Evolutionary conservation across 2,888 invertebrate genomes (phyloP), one percentile per base, ranked within the genome.

Genomic region (Conchocele bisecta): DNA sequence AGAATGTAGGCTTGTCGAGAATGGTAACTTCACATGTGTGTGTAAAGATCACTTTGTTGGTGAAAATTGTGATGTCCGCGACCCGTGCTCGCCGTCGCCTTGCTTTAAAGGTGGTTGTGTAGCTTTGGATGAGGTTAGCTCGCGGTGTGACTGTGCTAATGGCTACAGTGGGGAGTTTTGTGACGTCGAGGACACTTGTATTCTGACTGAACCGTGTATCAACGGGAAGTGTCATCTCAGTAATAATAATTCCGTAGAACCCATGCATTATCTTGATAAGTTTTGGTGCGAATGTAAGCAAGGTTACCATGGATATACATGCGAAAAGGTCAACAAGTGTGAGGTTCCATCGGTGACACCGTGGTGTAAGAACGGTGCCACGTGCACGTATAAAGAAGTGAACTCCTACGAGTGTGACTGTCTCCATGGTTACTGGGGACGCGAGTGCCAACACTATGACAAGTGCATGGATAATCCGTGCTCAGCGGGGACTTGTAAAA

Each of bases 361-460:
- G 22, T n/a, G n/a, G n/a, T 89, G 88, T 63, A 60, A 71, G 56
- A 87, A 88, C 61, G 77, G 83, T 57, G 84, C 75, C 6, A 83
- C 83, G 0, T 89, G 89, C 58, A 15, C 54, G 5, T 64, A 78
- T 39, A 68, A 57, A 6, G 74, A 76, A 3, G 54, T 73, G 0
- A 82, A 79, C 51, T 68, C 81, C 1, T 87, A 85, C 61, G 58
- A 67, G 22, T 90, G 90, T 61, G 24, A 64, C n/a, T 90, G 90
- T 61, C 29, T 57, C 24, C 69, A 75, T 22, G 88, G 87, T 60
- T 84, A 60, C 60, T 78, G 81, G 60, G 88, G 87, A 1, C 68
- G 76, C 7, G 79, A 85, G 29, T 88, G 88, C 59, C 85, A 87
- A 39, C 39, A 80, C 35, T 71, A 66, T 48, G 75, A 88, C 48